These are phyloP conservation scores for Cephus runcator DNA, from an alignment of 2,888 invertebrate species.

Conservation along the genomic window DNA sequence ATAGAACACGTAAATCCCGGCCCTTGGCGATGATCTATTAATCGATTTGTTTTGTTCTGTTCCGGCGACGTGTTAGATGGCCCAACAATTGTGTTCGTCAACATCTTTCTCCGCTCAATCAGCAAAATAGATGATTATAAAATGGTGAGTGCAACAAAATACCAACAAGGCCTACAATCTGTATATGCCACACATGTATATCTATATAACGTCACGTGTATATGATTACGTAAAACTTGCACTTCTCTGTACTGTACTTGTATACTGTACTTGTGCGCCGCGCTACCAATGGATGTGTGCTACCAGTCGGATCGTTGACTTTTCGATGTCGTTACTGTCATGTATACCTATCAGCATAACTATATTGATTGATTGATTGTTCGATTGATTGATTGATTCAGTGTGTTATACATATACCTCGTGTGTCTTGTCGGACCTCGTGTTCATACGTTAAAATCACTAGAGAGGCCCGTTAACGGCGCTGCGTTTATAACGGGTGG, in stretches of 20 bases:
- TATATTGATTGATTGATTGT: conserved; percentile 12
- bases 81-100: conserved; percentile 90
- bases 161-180: conserved; percentile 49
- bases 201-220: conserved; percentile 50
- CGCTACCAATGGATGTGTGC: conserved; percentile 28
- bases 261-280: conserved; percentile 44
- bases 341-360: conserved; percentile 37
- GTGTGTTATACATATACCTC: conserved; percentile 34
- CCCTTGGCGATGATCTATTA: conserved; percentile 33
- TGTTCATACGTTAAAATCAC: conserved; percentile 13
- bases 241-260: conserved; percentile 55
- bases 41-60: conserved; percentile 66
- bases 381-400: conserved; percentile 44
- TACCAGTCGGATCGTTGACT: conserved; percentile 29
- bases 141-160: conserved; percentile 85
- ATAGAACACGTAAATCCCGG: neutral
- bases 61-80: conserved; percentile 73
- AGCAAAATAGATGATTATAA: conserved; percentile 99
- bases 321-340: conserved; percentile 57
- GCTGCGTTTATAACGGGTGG: neutral
- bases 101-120: conserved; percentile 97
- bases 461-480: neutral
- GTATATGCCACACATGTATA: conserved; percentile 30
- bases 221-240: conserved; percentile 53
- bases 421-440: conserved; percentile 45